A percentile compares a stretch with the other conserved stretches of the same genome.
Evolutionary conservation across 2,888 invertebrate species (phyloP).

Genomic region (Capitulum mitella): DNA sequence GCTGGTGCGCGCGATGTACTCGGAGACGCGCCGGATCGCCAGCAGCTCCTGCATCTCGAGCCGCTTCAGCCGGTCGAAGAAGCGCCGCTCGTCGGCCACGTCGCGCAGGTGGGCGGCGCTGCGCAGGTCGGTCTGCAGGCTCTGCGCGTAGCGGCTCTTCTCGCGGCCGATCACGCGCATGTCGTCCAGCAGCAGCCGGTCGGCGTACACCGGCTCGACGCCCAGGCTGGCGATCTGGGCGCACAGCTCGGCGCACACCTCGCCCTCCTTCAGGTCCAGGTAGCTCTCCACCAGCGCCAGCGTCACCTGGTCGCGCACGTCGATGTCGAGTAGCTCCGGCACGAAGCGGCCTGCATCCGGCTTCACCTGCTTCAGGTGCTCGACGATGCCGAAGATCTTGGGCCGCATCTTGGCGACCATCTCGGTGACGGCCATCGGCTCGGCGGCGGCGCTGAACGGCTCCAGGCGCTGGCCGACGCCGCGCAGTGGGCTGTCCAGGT

Average conservation of each 20-base stretch:
- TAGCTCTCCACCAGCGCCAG: constrained; percentile 18
- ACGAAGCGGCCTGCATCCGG: neutral
- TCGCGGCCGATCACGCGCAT: neutral
- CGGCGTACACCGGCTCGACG: neutral
- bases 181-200: constrained; percentile 4
- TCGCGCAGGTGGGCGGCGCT: neutral
- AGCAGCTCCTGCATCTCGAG: constrained; percentile 22
- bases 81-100: constrained; percentile 4
- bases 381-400: constrained; percentile 8
- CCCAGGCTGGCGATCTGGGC: neutral
- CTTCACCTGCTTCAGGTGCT: constrained; percentile 4
- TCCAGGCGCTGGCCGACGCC: neutral
- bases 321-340: neutral
- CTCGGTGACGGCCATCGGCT: constrained; percentile 11
- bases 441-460: neutral
- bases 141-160: constrained; percentile 1
- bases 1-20: constrained; percentile 22
- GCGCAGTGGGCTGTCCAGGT: constrained; percentile 1
- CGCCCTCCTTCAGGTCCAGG: constrained; percentile 22
- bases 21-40: constrained; percentile 2
- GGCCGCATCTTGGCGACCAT: constrained; percentile 17
- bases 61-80: constrained; percentile 12
- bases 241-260: constrained; percentile 11
- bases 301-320: constrained; percentile 17
- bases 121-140: constrained; percentile 19